Percentiles rank a stretch among this genome's conserved stretches.
phyloP scores from a whole-genome alignment of 2,888 invertebrate species.

The Protula sp. region DNA sequence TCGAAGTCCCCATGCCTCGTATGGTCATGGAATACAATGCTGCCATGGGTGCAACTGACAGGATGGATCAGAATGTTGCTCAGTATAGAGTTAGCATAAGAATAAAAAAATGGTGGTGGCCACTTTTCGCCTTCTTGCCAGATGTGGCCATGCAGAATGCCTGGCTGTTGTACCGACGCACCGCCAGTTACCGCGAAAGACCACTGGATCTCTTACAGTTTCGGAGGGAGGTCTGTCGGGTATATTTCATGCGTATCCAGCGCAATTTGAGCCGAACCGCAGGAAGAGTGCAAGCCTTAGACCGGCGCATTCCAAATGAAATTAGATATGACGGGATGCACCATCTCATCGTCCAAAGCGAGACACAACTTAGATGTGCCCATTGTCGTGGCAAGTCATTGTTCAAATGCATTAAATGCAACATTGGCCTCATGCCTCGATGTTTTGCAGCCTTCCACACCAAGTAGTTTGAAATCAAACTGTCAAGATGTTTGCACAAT shows the following conservation, averaged over 20 bases:
- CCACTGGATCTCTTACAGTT: not conserved
- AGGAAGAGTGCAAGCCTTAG: not conserved
- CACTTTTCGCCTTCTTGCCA: not conserved
- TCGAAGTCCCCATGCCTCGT: too few relatives aligned
- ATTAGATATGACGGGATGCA: not conserved
- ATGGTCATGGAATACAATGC: too few relatives aligned
- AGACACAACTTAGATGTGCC: not conserved
- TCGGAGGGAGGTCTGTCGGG: not conserved
- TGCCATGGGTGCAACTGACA: not conserved
- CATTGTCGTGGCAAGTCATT: not conserved
- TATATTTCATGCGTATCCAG: not conserved
- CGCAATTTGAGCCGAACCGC: too few relatives aligned
- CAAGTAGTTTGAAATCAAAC: too few relatives aligned
- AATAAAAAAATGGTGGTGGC: not conserved
- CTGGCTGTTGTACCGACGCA: not conserved
- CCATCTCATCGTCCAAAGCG: not conserved
- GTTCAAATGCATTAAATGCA: not conserved
- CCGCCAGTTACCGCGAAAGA: not conserved
- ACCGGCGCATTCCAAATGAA: not conserved
- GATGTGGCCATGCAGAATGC: not conserved
- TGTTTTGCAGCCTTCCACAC: not conserved
- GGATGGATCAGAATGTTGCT: not conserved
- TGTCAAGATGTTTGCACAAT: too few relatives aligned
- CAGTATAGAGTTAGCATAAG: too few relatives aligned
- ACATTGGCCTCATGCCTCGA: not conserved